These are phyloP conservation scores for Merodon equestris DNA, from an alignment of 2,888 invertebrate genomes.

Conservation along the genomic window DNA sequence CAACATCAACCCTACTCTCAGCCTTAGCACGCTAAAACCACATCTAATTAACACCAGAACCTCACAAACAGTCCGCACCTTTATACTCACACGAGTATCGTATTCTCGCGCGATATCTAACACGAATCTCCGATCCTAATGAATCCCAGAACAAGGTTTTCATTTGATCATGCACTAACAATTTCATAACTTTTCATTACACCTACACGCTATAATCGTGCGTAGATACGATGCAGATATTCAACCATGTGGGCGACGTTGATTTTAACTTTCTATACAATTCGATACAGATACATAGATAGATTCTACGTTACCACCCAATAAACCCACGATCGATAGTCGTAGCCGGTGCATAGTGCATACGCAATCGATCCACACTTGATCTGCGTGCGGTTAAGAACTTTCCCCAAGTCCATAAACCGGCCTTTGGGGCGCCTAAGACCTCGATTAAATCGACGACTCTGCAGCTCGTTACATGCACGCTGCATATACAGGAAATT, in stretches of 20 bases:
- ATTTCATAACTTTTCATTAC: conserved; percentile 23
- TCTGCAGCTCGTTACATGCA: conserved; percentile 35
- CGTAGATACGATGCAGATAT: no score
- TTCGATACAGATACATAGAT: conserved; percentile 1
- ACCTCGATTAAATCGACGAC: conserved; percentile 50
- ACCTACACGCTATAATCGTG: conserved; percentile 13
- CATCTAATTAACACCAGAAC: conserved; percentile 36
- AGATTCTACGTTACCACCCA: not conserved
- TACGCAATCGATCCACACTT: conserved; percentile 16
- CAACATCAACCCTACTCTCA: no score
- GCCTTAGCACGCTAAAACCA: no score
- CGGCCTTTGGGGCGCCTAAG: conserved; percentile 51
- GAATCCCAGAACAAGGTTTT: conserved; percentile 1
- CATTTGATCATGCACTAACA: conserved; percentile 17
- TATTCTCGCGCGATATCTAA: not conserved
- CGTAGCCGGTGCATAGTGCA: conserved; percentile 3
- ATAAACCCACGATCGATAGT: conserved; percentile 14
- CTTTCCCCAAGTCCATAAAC: conserved; percentile 50
- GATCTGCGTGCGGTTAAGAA: conserved; percentile 32
- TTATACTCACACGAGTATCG: not conserved
- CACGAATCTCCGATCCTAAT: conserved; percentile 21
- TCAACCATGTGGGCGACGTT: conserved; percentile 31
- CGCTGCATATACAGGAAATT: conserved; percentile 64
- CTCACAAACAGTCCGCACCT: not conserved
- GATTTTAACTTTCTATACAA: conserved; percentile 27